Base-by-base conservation (phyloP, 2,113 vertebrate genomes). In the Arizona elegans region DNA sequence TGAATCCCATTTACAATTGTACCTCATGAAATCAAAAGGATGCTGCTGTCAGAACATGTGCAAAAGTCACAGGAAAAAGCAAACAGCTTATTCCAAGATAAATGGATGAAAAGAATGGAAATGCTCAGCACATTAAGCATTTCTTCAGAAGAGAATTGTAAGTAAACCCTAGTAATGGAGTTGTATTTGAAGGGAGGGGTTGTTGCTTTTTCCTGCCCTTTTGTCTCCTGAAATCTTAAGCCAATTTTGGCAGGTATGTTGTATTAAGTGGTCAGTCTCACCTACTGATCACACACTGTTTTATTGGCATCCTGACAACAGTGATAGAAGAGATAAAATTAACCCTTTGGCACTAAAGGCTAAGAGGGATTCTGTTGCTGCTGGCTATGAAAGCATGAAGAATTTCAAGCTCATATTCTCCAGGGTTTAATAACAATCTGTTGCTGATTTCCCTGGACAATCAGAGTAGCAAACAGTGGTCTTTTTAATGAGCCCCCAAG, bases 371-470 rank as follows among this genome's bases (percentile, higher is more conserved):
- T 90, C 94, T 59, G 81, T 90, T 93, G 92, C 92, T 87, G 91
- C 43, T 86, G 88, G 91, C 65, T 81, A 95, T 93, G 95, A 95
- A n/a, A 17, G 24, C 55, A 93, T 93, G 50, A 89, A 93, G 93
- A 95, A 96, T 95, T 95, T 93, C 91, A 90, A 90, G 88, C 94
- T 96, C 62, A 91, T 0, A 0, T 93, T 95, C 96, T 95, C 96
- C 33, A 89, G 95, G 96, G 96, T 96, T 98, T 97, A 97, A 96
- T 97, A 96, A 95, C 94, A 97, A 97, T 97, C 97, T 97, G 97
- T 97, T 97, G 96, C 97, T 97, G 97, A 97, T 98, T 98, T 97
- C 97, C 96, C 97, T 95, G 96, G 96, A 96, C 96, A 96, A 95
- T 97, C 94, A 95, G 96, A 97, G 97, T 95, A 97, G 95, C 96